Percentiles rank a stretch among this genome's conserved stretches.
Evolutionary conservation across 2,888 invertebrate genomes (phyloP).

Genomic region (Mesochorus sp.): DNA sequence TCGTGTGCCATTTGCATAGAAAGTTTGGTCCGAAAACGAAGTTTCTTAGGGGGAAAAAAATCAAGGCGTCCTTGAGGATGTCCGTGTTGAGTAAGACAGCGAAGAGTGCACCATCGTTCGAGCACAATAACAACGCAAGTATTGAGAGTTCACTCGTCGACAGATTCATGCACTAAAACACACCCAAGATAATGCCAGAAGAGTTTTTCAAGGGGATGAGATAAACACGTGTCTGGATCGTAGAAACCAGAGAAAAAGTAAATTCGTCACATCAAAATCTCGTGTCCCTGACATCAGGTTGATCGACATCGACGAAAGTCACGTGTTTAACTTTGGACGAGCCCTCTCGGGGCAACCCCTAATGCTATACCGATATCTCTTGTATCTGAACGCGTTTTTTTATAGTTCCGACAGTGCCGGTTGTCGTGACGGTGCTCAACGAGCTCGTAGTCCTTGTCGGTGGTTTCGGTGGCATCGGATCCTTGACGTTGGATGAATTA

Average conservation of each 20-base stretch:
- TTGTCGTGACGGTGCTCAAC: constrained; percentile 60
- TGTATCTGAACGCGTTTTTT: constrained; percentile 92
- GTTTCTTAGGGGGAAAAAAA: too few relatives aligned
- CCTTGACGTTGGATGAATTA: constrained; percentile 62
- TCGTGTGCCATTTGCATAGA: constrained; percentile 5
- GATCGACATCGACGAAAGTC: constrained; percentile 76
- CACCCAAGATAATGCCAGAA: too few relatives aligned
- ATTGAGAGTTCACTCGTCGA: too few relatives aligned
- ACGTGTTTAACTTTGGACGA: constrained; percentile 77
- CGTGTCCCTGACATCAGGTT: constrained; percentile 70
- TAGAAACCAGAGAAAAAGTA: too few relatives aligned
- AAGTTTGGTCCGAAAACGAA: constrained; percentile 29
- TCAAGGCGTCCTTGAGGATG: too few relatives aligned
- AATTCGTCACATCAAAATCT: constrained; percentile 74
- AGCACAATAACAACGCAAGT: too few relatives aligned
- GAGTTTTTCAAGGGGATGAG: neutral
- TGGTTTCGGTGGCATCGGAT: constrained; percentile 76
- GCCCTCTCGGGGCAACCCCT: constrained; percentile 81
- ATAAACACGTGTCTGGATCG: neutral
- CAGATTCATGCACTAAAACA: too few relatives aligned
- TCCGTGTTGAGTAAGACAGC: too few relatives aligned
- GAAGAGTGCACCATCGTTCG: too few relatives aligned
- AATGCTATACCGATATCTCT: constrained; percentile 90
- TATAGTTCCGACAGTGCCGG: constrained; percentile 83
- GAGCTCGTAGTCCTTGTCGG: constrained; percentile 77